Evolutionary conservation across 2,888 invertebrate genomes (phyloP).

Genomic region (Morpho achilles): DNA sequence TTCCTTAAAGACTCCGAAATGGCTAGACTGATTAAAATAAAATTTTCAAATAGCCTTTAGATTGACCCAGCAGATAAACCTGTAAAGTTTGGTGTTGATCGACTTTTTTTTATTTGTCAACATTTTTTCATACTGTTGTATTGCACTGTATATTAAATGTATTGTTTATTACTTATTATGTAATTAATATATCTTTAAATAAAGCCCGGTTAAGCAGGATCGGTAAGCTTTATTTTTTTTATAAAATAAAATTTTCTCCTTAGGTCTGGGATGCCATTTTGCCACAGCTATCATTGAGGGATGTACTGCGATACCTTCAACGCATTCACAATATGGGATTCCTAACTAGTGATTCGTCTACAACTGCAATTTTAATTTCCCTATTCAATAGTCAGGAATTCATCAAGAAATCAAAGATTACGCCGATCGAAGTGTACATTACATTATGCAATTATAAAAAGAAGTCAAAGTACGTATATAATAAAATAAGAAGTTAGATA

Average conservation of each 20-base stretch:
- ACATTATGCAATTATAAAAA: constrained; percentile 80
- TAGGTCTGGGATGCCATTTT: constrained; percentile 83
- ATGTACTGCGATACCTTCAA: constrained; percentile 75
- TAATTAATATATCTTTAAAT: not conserved
- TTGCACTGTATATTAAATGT: too few relatives aligned
- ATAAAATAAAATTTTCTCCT: not conserved
- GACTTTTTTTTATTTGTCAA: too few relatives aligned
- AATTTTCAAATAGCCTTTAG: too few relatives aligned
- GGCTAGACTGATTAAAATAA: too few relatives aligned
- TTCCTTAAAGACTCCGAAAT: too few relatives aligned
- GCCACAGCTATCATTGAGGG: constrained; percentile 70
- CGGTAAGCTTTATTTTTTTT: too few relatives aligned
- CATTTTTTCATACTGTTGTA: too few relatives aligned
- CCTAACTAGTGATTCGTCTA: constrained; percentile 69
- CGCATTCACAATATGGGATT: constrained; percentile 82
- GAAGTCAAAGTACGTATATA: constrained; percentile 75
- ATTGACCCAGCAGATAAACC: too few relatives aligned
- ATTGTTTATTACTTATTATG: too few relatives aligned
- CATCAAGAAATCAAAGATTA: constrained; percentile 59
- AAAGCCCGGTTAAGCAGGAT: too few relatives aligned
- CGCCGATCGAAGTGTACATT: constrained; percentile 77
- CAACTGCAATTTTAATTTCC: constrained; percentile 73
- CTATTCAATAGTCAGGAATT: constrained; percentile 68
- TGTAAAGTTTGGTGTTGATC: too few relatives aligned
- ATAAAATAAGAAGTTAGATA: not conserved